A percentile compares a stretch with the other conserved stretches of the same genome.
Evolutionary conservation across 2,797 vertebrate genomes (phyloP).

Genomic region (Diglossa cyanea): DNA sequence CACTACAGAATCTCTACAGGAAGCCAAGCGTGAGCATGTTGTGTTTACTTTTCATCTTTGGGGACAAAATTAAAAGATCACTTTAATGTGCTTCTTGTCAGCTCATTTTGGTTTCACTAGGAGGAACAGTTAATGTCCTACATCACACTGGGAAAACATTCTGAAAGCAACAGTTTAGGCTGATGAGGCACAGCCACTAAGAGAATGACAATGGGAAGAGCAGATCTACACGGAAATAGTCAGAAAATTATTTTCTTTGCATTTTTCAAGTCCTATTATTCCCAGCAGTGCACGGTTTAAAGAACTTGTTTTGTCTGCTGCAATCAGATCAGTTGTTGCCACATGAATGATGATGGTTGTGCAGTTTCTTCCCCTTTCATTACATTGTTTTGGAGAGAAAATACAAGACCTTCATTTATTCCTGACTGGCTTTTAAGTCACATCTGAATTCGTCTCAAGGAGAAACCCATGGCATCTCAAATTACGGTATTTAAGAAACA

Average conservation of each 20-base stretch:
- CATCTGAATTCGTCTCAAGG: neutral
- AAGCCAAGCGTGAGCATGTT: neutral
- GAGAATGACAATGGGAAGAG: neutral
- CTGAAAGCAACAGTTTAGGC: neutral
- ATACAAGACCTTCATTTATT: neutral
- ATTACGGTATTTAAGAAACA: neutral
- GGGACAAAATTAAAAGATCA: neutral
- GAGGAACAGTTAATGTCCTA: neutral
- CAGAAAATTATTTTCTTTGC: neutral
- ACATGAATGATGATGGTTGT: neutral
- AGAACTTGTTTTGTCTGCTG: neutral
- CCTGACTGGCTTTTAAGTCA: neutral
- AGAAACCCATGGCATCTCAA: neutral
- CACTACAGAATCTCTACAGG: neutral
- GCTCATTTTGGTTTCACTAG: neutral
- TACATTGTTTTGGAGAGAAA: neutral
- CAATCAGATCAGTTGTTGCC: neutral
- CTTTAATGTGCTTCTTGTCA: neutral
- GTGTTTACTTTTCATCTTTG: neutral
- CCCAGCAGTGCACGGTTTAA: neutral
- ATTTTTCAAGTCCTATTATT: neutral
- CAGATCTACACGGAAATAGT: neutral
- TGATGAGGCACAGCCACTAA: neutral
- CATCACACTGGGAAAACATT: neutral
- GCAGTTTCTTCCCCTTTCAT: neutral